Evolutionary conservation across 2,113 vertebrate genomes (phyloP), one percentile per base, ranked within the genome.

Genomic region (Eublepharis macularius): DNA sequence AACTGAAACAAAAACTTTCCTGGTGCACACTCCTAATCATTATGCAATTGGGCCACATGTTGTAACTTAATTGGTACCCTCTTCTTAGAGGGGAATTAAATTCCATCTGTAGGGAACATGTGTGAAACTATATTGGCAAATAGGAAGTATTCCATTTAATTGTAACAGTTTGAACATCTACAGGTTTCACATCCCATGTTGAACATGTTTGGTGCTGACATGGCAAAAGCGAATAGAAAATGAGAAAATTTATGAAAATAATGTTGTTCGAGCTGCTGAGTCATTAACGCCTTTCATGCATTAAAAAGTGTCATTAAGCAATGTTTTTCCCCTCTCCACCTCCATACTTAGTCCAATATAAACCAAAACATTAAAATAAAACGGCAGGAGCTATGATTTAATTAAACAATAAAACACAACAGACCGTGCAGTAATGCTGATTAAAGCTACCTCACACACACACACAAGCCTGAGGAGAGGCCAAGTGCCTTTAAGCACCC

Each of bases 331-430:
- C 39, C 39, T 72, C 47, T 70, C 63, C 73, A 76, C 49, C 70
- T 73, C 65, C 36, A 51, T 78, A 34, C 45, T 81, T 65, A 45
- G 54, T 24, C 49, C 78, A 54, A 81, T 73, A 54, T 73, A 85
- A 78, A n/a, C 54, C 74, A 47, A 78, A 87, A 63, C 72, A 12
- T 39, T 79, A 78, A 73, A 83, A 82, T 45, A 76, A 41, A 85
- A 72, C 80, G 24, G 66, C 43, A 29, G 17, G 74, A 76, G 54
- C 21, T 73, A 51, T 72, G 79, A 74, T 85, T 85, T 82, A 89
- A 21, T 41, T 82, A 3, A 29, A 19, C 13, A 47, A 19, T 17
- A 39, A 74, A 88, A 32, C 2, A 69, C 5, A 87, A 32, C 76
- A 74, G 86, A 10, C 0, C 39, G 1, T 26, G 8, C 16, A 39